These are phyloP conservation scores for Enoplosus armatus DNA, from an alignment of 2,797 vertebrate genomes.

Conservation along the genomic window DNA sequence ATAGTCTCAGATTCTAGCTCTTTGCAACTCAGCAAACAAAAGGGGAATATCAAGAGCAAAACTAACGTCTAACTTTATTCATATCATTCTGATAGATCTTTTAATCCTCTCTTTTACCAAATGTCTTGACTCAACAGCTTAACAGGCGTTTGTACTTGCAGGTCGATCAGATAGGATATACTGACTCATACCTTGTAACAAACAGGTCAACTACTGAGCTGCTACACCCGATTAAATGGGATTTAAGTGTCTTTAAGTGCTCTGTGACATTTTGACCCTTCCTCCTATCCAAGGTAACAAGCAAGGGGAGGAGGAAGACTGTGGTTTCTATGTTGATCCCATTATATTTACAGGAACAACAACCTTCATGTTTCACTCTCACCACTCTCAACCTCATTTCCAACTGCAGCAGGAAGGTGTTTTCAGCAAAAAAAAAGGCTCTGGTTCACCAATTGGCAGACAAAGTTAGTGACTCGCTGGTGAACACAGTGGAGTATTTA, in stretches of 20 bases:
- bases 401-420: background rate
- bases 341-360: background rate
- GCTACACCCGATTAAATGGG: background rate
- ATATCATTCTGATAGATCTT: background rate
- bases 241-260: conserved; percentile 13
- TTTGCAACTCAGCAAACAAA: conserved; percentile 16
- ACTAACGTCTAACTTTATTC: background rate
- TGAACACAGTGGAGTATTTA: background rate
- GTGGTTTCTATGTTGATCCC: background rate
- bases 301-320: background rate
- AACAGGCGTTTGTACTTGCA: conserved; percentile 6
- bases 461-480: background rate
- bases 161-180: conserved; percentile 4
- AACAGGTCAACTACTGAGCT: conserved; percentile 3
- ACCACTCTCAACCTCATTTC: background rate
- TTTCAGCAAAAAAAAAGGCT: background rate
- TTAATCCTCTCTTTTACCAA: background rate
- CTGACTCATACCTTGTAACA: background rate
- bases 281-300: conserved; percentile 4
- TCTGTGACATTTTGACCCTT: conserved; percentile 21
- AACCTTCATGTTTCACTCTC: background rate
- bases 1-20: conserved; percentile 38
- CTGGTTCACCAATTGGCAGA: background rate
- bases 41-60: background rate
- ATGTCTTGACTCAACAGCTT: background rate